Conservation (phyloP, 35 echinoderm and acorn worm genomes). For the Lytechinus pictus region DNA sequence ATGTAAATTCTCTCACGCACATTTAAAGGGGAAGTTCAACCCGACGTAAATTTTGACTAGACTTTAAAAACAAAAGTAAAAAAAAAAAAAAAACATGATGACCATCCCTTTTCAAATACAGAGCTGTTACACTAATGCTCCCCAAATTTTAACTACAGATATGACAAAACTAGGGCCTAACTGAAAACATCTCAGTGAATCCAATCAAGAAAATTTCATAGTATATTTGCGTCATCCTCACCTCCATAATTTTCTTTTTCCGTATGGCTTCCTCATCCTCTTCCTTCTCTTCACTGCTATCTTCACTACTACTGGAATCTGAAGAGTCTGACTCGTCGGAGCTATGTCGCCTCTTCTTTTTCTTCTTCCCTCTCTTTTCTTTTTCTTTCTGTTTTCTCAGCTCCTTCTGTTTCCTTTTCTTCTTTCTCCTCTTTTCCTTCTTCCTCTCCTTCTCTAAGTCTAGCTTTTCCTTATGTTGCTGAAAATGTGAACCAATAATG, state of each 20-base stretch:
- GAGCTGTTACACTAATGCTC: no score
- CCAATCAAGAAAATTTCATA: not conserved
- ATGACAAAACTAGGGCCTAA: no score
- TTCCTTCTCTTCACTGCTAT: slow-evolving; percentile 44
- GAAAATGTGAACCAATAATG: not conserved
- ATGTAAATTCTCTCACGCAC: no score
- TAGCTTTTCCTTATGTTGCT: slow-evolving; percentile 92
- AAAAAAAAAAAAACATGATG: not conserved
- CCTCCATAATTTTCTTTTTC: slow-evolving; percentile 79
- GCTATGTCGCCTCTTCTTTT: slow-evolving; percentile 56
- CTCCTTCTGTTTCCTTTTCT: slow-evolving; percentile 74
- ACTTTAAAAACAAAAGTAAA: no score
- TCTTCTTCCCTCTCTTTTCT: slow-evolving; percentile 67
- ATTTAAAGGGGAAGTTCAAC: no score
- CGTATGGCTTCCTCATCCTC: slow-evolving; percentile 77
- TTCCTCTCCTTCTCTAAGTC: slow-evolving; percentile 63
- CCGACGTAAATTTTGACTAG: no score
- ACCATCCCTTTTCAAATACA: no score
- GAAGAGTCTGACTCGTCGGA: slow-evolving; percentile 29
- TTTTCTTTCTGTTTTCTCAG: slow-evolving; percentile 41
- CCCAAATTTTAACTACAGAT: no score
- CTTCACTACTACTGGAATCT: not conserved
- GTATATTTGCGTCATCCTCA: not conserved
- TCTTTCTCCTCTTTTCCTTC: slow-evolving; percentile 77
- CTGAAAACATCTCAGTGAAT: not conserved